Conservation (phyloP, 2,888 invertebrate genomes). For the Nomada goodeniana region DNA sequence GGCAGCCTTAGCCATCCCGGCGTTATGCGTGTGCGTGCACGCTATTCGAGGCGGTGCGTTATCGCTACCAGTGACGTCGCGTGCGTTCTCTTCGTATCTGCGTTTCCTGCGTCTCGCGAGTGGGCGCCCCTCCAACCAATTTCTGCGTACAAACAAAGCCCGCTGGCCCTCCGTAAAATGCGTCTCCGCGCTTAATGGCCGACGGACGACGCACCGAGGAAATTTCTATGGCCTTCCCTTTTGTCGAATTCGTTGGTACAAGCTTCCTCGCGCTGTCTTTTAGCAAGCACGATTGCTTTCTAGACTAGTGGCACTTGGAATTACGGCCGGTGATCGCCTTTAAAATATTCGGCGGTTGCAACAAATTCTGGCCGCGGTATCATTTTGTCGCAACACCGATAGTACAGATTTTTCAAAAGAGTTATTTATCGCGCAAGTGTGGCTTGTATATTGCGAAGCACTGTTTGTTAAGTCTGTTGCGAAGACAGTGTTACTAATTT, state of each 20-base stretch:
- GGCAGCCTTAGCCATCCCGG: not conserved
- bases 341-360: no score
- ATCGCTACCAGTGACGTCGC: conserved; percentile 67
- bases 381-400: no score
- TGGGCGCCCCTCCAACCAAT: conserved; percentile 77
- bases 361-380: no score
- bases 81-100: conserved; percentile 65
- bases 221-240: conserved; percentile 53
- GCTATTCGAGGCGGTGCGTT: conserved; percentile 52
- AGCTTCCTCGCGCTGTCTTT: not conserved
- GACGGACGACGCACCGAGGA: conserved; percentile 29
- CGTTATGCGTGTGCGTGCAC: conserved; percentile 59
- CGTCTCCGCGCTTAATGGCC: conserved; percentile 48
- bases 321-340: not conserved
- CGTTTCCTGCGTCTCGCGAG: conserved; percentile 73
- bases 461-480: no score
- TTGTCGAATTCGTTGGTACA: conserved; percentile 32
- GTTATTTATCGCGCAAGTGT: no score
- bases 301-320: not conserved
- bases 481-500: no score
- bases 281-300: not conserved
- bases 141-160: conserved; percentile 81
- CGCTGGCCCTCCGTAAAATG: conserved; percentile 56
- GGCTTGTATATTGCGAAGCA: no score
- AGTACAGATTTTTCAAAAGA: no score